A percentile compares a stretch with the other conserved stretches of the same genome.
Evolutionary conservation across 2,888 invertebrate genomes (phyloP).

Genomic region (Mythimna albipuncta): DNA sequence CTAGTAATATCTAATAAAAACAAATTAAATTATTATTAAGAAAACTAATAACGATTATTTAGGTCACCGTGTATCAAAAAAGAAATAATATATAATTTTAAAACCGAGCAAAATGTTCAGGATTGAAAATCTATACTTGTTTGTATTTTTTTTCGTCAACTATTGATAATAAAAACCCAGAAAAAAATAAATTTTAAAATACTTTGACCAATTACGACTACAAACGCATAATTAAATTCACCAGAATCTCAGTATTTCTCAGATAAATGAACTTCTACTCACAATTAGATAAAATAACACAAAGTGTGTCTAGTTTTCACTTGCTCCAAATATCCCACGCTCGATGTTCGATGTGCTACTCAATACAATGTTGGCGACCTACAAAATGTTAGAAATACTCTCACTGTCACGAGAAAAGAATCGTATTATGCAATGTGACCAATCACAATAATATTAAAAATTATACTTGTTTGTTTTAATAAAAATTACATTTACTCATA

Average conservation of each 20-base stretch:
- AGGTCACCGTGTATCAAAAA: no score
- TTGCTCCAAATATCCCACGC: constrained; percentile 75
- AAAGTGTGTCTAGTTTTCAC: constrained; percentile 76
- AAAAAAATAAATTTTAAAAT: background rate
- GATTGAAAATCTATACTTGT: no score
- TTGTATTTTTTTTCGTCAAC: no score
- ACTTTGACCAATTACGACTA: background rate
- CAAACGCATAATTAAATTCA: no score
- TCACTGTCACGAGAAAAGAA: constrained; percentile 78
- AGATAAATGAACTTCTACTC: constrained; percentile 9
- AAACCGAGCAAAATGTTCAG: no score
- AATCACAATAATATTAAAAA: constrained; percentile 52
- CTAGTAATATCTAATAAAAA: no score
- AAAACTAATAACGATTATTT: no score
- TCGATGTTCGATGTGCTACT: constrained; percentile 49
- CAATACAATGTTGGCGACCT: constrained; percentile 82
- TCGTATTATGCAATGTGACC: constrained; percentile 65
- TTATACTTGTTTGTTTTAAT: constrained; percentile 17
- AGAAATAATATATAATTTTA: no score
- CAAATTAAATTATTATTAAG: no score
- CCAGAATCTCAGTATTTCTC: background rate
- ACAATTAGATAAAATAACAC: constrained; percentile 39
- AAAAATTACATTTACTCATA: no score
- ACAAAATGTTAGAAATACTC: constrained; percentile 84
- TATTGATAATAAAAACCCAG: background rate